phyloP scores from a whole-genome alignment of 2,888 invertebrate species.

The Octonoba sinensis region DNA sequence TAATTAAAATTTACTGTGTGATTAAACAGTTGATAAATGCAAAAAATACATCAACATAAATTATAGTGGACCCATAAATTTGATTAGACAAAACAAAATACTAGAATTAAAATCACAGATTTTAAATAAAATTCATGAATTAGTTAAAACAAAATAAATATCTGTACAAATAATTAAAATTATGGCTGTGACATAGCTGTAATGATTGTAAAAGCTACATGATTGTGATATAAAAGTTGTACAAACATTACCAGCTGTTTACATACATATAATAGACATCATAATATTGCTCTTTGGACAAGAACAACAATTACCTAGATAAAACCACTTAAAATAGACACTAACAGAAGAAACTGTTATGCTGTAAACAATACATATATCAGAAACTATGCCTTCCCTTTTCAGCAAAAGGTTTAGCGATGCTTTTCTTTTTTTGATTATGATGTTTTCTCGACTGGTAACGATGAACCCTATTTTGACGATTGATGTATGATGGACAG shows the following conservation, averaged over 20 bases:
- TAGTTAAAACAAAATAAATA: constrained; percentile 15
- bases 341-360: too few relatives aligned
- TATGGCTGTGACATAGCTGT: not conserved
- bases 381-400: constrained; percentile 53
- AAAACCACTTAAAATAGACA: too few relatives aligned
- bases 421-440: constrained; percentile 46
- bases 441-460: constrained; percentile 61
- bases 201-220: too few relatives aligned
- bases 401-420: constrained; percentile 51
- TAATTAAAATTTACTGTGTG: too few relatives aligned
- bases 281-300: too few relatives aligned
- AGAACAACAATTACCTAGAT: too few relatives aligned
- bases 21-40: too few relatives aligned
- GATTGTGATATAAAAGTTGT: too few relatives aligned
- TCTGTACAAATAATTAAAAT: constrained; percentile 21
- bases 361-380: constrained; percentile 1
- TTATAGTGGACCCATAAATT: too few relatives aligned
- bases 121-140: constrained; percentile 5
- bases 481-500: constrained; percentile 60
- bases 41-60: too few relatives aligned
- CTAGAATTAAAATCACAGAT: constrained; percentile 34
- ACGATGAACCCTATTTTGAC: constrained; percentile 64
- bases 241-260: too few relatives aligned
- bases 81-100: constrained; percentile 26
- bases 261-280: too few relatives aligned